A percentile compares a stretch with the other conserved stretches of the same genome.
Conservation (phyloP, 2,113 vertebrate species). For the Dicaeum eximium region DNA sequence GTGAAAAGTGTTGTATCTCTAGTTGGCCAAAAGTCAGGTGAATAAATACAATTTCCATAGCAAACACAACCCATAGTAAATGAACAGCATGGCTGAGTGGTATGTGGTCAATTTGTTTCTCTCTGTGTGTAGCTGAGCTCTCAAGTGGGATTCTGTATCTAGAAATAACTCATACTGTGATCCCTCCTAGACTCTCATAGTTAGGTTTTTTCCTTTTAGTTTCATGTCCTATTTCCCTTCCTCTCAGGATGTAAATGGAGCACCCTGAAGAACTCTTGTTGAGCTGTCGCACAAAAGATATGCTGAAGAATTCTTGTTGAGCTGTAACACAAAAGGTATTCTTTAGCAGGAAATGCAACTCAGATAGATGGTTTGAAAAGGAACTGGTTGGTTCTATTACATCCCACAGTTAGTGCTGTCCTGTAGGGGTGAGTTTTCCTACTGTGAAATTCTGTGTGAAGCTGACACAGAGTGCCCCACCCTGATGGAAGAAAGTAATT, state of each 20-base stretch:
- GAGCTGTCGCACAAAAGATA: not conserved
- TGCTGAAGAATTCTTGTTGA: not conserved
- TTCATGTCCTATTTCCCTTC: not conserved
- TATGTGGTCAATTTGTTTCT: not conserved
- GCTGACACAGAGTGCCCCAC: not conserved
- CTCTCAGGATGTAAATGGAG: not conserved
- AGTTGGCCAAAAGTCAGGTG: not conserved
- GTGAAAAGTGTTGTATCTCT: not conserved
- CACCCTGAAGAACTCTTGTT: not conserved
- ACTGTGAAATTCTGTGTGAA: not conserved
- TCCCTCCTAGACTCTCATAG: not conserved
- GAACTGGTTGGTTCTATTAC: not conserved
- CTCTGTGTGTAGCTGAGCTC: not conserved
- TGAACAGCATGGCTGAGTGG: not conserved
- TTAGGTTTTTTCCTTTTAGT: constrained; percentile 3
- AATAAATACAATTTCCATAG: constrained; percentile 16
- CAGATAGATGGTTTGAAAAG: not conserved
- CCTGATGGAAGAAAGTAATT: not conserved
- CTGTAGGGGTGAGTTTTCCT: not conserved
- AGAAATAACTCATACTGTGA: not conserved
- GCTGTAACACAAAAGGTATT: not conserved
- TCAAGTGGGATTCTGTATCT: not conserved
- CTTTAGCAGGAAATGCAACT: not conserved
- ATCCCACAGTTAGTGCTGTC: not conserved
- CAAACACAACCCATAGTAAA: not conserved